Evolutionary conservation across 30 jellyfish, hydroid and myxozoan genomes (phyloP), one percentile per base, ranked within the genome.

Genomic region (Aurelia sp.): DNA sequence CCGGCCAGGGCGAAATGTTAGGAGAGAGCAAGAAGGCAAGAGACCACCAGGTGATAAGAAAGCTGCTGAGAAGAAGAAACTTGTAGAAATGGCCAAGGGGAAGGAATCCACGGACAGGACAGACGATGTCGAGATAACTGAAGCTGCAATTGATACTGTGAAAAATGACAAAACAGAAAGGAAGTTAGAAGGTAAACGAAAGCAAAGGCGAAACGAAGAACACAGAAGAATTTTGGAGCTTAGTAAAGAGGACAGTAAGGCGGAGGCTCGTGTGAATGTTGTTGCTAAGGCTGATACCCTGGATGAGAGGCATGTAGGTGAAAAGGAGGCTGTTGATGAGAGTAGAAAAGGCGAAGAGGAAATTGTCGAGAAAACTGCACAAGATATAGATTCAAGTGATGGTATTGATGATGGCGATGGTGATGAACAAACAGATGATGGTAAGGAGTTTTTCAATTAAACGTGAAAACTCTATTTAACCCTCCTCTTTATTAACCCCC

Each of bases 191-290:
- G 64, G 59, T 55, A 24, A 40, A 80, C 15, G 92, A 59, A 52
- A 66, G n/a, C 89, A 79, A 18, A 61, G 80, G 55, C 68, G 87
- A 55, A 78, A 79, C 53, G 90, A 82, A 72, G 85, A 65, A 72
- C 91, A 70, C 52, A 77, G 64, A 16, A 53, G 88, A 33, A 62
- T 82, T 6, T 33, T 66, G 76, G 85, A 91, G 76, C 30, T 20
- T 33, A 41, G 82, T 24, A 59, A 69, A 64, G 90, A 60, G 55
- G 82, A 40, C 35, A 55, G n/a, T 22, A 47, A 18, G 3, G 63
- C 35, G 33, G 74, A 51, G 44, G 69, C 15, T n/a, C 48, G 70
- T 75, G 69, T 31, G 19, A 59, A 18, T 13, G 15, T 48, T 18
- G 33, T 5, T 35, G 63, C 40, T n/a, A 90, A 83, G 20, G 88